Evolutionary conservation across 2,113 vertebrate genomes (phyloP), one percentile per base, ranked within the genome.

Genomic region (Rhegmatorhina hoffmannsi): DNA sequence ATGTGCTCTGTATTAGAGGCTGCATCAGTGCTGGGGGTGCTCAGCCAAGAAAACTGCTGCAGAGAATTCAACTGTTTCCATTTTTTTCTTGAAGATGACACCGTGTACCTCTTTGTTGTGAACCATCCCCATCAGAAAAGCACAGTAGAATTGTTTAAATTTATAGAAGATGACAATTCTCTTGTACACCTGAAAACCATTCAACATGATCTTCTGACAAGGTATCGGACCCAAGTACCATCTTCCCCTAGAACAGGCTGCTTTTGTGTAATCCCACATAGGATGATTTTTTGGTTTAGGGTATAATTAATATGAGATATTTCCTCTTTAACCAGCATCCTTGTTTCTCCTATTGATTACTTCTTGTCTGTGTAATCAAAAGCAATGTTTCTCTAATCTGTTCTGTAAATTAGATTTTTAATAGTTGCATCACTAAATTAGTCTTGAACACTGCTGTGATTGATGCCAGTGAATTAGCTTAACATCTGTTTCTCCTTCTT

Each of bases 81-180:
- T 95, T 85, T 69, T 10, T 66, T 60, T 92, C 46, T 83, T 75
- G 83, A 96, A 99, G 99, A 99, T 33, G 94, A 98, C 58, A 92
- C 97, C 1, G 95, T 99, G 46, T 99, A 99, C 94, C 97, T 99
- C 58, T 99, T 98, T 78, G 98, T 99, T 76, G 99, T 99, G 84
- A 99, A 98, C 97, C 99, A 99, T 88, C 99, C 99, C 86, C 93
- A 98, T 33, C 87, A 92, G 63, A 97, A 97, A 80, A 98, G 98
- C 92, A 98, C 98, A 5, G 97, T 99, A 33, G 99, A 99, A 89
- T 77, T 99, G 77, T 99, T 99, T 96, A 97, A 92, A 91, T 99
- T 98, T 96, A 82, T 98, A 33, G 98, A 99, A 74, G 98, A 99
- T 16, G 98, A 98, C n/a, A 95, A 77, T 84, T 97, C 98, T 91